Base-by-base conservation (phyloP, 2,113 vertebrate species). In the Bombycilla garrulus region DNA sequence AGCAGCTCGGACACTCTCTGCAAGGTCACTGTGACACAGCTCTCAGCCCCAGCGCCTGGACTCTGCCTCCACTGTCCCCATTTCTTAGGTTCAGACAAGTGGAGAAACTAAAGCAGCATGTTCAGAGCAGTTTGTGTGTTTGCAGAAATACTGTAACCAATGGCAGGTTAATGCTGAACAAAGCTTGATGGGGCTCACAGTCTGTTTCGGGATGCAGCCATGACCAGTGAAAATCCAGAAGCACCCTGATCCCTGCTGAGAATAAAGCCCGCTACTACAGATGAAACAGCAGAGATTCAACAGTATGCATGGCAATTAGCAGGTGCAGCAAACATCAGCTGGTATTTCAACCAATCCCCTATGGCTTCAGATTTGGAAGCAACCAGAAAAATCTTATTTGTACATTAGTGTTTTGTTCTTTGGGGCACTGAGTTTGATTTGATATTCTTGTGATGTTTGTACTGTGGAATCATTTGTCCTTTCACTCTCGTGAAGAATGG, bases 251-350 rank as follows among this genome's bases (percentile, higher is more conserved):
- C 7, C 23, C 40, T 3, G 20, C 26, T 35, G 47, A 86, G 58
- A 51, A 73, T 73, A 93, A 80, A 90, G 8, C 4, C 71, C 42
- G 35, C 36, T 73, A 4, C 50, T 54, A 12, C 15, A 62, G 38
- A 92, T 65, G 35, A 90, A 86, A 53, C 23, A 86, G 44, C 56
- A 56, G 26, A 65, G 16, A 54, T 66, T 88, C 38, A 83, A 36
- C 50, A 58, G 19, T 19, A 8, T 15, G 40, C 45, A 18, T 42
- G 29, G 38, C 84, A 93, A 71, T 45, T 61, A 86, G 48, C 65
- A 93, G 88, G 31, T 85, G 65, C 91, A 87, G 53, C 50, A 94
- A 87, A 91, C 38, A 87, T 74, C 69, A 91, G 57, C 53, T 93
- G 58, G 40, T 93, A 79, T 86, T 97, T 95, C 86, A 91, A 15